Base-by-base conservation (phyloP, 2,888 invertebrate species). In the Netelia melanura region DNA sequence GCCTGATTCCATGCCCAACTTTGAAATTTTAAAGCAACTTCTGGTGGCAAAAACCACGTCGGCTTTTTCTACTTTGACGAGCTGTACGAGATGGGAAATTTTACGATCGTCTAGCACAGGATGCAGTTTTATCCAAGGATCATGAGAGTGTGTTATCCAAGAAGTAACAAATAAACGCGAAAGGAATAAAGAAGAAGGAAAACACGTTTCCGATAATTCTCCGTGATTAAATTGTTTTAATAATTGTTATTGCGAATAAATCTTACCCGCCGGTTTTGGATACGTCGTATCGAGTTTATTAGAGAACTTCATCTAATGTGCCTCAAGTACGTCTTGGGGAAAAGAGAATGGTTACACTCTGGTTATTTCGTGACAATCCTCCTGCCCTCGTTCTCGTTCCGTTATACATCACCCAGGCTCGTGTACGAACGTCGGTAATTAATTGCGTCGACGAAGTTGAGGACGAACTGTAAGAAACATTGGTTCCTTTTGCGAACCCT, bases 401-500 rank as follows among this genome's bases (percentile, higher is more conserved):
- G 30, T 67, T 88, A 91, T 91, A 89, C 89, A 90, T 91, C 89
- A 89, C 88, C 86, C 84, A 83, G 88, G 89, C 89, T 89, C 88
- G 74, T 54, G 86, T 89, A 90, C 90, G 90, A 91, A 91, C 89
- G 89, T 88, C 85, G 83, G 90, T 89, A 90, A 91, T 91, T 90
- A 91, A 91, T 85, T 86, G 85, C 84, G 84, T 86, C 85, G 80
- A 72, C 72, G 83, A 74, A 77, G 81, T 82, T 83, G 80, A 86
- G 48, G 83, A 85, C 79, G 87, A 87, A 87, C 87, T 77, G 86
- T 86, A 84, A 85, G 81, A 86, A 76, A 74, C 81, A 83, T 86
- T 56, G 81, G 76, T 79, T 81, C 87, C 88, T 87, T 83, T 84
- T 9, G 5, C 58, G 84, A 78, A 86, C 79, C 83, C 87, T 86